A percentile compares a stretch with the other conserved stretches of the same genome.
Evolutionary conservation across 2,888 invertebrate genomes (phyloP).

Genomic region (Drosophila barbarae): DNA sequence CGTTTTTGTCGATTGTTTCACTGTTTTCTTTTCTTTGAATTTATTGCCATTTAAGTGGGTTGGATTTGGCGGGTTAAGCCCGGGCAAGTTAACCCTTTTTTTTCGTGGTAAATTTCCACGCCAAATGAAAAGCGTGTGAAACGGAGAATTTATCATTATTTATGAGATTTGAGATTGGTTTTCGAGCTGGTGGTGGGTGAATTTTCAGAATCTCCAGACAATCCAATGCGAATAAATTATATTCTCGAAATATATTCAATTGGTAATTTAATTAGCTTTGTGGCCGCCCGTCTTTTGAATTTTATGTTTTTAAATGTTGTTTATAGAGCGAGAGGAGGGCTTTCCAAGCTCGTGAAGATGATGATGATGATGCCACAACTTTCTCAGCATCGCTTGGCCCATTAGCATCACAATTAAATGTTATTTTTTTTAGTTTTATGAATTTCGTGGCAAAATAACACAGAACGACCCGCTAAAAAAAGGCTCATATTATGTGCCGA

Average conservation of each 20-base stretch:
- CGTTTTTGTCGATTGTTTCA: constrained; percentile 32
- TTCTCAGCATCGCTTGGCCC: constrained; percentile 49
- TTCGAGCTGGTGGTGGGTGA: constrained; percentile 1
- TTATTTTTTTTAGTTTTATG: constrained; percentile 2
- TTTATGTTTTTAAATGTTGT: background rate
- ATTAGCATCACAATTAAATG: constrained; percentile 62
- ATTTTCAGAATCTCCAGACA: constrained; percentile 14
- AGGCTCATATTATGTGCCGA: background rate
- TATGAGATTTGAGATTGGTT: constrained; percentile 20
- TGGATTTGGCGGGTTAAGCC: constrained; percentile 35
- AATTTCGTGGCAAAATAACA: constrained; percentile 21
- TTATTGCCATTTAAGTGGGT: constrained; percentile 26
- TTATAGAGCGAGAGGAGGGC: constrained; percentile 10
- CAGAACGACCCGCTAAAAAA: constrained; percentile 1
- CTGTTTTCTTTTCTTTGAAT: constrained; percentile 32
- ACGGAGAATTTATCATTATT: background rate
- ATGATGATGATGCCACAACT: constrained; percentile 48
- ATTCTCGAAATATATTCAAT: constrained; percentile 19
- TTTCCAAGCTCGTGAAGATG: constrained; percentile 22
- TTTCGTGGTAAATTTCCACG: constrained; percentile 30
- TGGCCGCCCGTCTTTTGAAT: constrained; percentile 1
- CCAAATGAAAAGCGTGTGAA: constrained; percentile 38
- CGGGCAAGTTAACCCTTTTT: constrained; percentile 6
- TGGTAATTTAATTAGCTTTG: constrained; percentile 10
- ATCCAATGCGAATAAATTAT: constrained; percentile 30